Evolutionary conservation across 2,113 vertebrate species (phyloP), one percentile per base, ranked within the genome.

Genomic region (Pollimyrus isidori): DNA sequence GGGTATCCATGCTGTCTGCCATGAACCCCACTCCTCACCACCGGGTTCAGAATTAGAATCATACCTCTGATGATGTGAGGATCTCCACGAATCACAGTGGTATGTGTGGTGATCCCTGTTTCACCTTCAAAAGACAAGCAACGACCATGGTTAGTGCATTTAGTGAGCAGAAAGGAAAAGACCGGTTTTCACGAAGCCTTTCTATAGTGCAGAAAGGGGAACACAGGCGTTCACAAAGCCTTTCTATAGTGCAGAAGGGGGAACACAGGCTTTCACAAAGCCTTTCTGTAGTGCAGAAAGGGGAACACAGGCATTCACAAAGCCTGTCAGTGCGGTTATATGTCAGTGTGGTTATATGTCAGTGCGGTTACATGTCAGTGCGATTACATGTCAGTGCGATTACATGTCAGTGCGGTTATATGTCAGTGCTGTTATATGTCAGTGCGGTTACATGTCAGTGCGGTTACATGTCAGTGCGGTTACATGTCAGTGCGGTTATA

Each of bases 1-100:
- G 23, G 23, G 9, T 35, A 35, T 73, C 10, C 17, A 2, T 13
- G 30, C 11, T 39, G 26, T 76, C 30, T 15, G 0, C 11, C 69
- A 76, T 13, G 4, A 39, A 39, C 0, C 0, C 5, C 53, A 88
- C 58, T 6, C 11, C 2, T 69, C 4, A 69, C 5, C 2, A 9
- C 42, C 58, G 15, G 17, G 0, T 89, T 17, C 30, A 86, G 10
- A n/a, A n/a, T 56, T 52, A 1, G 1, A 87, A 89, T 62, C 93
- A 87, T 94, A 95, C 94, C 95, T 93, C 94, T 90, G 93, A 95
- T 95, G 92, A 95, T 90, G 87, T 89, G 88, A 88, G 95, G 94
- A 86, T 95, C 90, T 87, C 91, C 92, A 91, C 95, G 92, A 93
- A 95, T 94, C 93, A 94, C 89, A 92, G 93, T 94, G 92, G 94